These are phyloP conservation scores for Lagenorhynchus albirostris DNA, from an alignment of 2,113 vertebrate genomes.

Conservation along the genomic window DNA sequence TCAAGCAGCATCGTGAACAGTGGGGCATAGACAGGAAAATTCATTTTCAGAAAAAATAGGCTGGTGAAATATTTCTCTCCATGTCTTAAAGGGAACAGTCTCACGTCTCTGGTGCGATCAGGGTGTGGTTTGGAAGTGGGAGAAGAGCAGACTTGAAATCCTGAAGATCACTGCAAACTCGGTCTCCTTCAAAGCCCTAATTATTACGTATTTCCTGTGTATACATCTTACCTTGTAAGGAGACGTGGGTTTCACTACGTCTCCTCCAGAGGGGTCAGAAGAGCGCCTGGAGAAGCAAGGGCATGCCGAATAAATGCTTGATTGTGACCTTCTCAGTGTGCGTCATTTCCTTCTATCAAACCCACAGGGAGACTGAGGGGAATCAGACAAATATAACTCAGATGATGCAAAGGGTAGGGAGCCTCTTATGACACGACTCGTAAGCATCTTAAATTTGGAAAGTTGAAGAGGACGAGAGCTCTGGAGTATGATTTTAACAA, in stretches of 20 bases:
- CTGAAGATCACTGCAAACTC: not conserved
- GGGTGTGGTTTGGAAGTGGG: not conserved
- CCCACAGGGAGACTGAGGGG: not conserved
- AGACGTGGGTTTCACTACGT: not conserved
- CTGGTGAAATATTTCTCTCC: not conserved
- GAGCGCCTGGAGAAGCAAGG: not conserved
- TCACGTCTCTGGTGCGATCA: not conserved
- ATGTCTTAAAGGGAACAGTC: not conserved
- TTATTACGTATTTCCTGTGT: not conserved
- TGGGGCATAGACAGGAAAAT: not conserved
- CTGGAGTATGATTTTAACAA: not conserved
- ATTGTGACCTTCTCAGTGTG: not conserved
- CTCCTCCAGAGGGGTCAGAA: not conserved
- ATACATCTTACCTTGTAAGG: not conserved
- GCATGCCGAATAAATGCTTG: not conserved
- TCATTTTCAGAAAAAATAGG: not conserved
- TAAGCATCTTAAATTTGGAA: not conserved
- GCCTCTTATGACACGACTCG: accelerated
- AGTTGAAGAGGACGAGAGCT: not conserved
- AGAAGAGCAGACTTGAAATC: not conserved
- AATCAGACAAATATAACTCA: not conserved
- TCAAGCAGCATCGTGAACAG: not conserved
- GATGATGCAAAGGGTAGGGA: not conserved
- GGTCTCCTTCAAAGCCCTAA: not conserved
- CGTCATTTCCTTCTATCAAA: not conserved